These are phyloP conservation scores for Xiphorhynchus erythropygius DNA, from an alignment of 2,797 vertebrate genomes.

Conservation along the genomic window DNA sequence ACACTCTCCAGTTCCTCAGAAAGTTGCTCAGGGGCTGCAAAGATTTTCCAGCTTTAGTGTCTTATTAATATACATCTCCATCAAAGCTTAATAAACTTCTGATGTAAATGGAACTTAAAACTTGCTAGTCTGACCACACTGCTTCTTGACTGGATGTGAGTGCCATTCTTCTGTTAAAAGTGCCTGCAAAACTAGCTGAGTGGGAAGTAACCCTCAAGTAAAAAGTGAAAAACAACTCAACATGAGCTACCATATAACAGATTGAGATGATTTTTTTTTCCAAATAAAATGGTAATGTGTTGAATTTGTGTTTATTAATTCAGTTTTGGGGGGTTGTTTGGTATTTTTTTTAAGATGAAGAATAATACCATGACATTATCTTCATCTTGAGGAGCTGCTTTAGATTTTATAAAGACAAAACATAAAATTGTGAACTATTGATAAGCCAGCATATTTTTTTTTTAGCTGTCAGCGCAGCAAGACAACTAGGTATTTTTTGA, in stretches of 20 bases:
- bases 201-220: neutral
- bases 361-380: neutral
- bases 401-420: neutral
- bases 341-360: neutral
- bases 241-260: neutral
- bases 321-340: neutral
- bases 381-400: neutral
- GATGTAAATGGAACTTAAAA: conserved; percentile 19
- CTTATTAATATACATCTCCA: conserved; percentile 35
- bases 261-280: neutral
- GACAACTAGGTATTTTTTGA: neutral
- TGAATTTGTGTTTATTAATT: neutral
- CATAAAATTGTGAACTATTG: neutral
- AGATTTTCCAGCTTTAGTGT: conserved; percentile 52
- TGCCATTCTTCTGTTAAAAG: neutral
- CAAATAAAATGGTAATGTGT: neutral
- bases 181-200: neutral
- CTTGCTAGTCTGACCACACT: neutral
- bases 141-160: neutral
- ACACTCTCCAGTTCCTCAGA: neutral
- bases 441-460: neutral
- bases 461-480: neutral
- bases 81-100: conserved; percentile 36
- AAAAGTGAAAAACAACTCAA: neutral
- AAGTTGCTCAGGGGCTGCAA: conserved; percentile 2